Conservation (phyloP, 2,113 vertebrate genomes). For the Nicator chloris region DNA sequence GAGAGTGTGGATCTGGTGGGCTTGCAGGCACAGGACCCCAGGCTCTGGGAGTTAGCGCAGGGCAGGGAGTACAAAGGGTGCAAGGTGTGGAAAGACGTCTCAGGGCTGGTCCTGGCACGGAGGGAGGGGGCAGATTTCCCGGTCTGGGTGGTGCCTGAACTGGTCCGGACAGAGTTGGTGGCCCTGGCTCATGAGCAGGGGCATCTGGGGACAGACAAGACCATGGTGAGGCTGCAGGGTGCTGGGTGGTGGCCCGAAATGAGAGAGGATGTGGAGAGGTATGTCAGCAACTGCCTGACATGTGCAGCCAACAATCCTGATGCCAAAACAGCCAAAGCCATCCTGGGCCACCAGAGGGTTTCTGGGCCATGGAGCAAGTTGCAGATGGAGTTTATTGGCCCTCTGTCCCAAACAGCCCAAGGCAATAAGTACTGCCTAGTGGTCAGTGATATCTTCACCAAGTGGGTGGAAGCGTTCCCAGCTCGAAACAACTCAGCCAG, state of each 20-base stretch:
- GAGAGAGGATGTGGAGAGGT: constrained; percentile 56
- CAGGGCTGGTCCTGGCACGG: not conserved
- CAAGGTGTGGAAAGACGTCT: constrained; percentile 34
- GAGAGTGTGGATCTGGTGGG: not conserved
- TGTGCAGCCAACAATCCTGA: constrained; percentile 10
- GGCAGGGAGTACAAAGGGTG: constrained; percentile 39
- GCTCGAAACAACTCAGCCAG: not conserved
- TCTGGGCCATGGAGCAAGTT: constrained; percentile 47
- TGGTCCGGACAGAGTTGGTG: constrained; percentile 11
- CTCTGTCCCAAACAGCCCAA: constrained; percentile 37
- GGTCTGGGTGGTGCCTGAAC: constrained; percentile 43
- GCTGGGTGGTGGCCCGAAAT: constrained; percentile 52
- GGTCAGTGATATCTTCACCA: constrained; percentile 33
- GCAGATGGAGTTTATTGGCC: constrained; percentile 48
- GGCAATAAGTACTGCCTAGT: constrained; percentile 53
- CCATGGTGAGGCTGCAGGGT: constrained; percentile 43
- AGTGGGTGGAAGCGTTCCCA: constrained; percentile 42
- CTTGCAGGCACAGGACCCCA: constrained; percentile 48
- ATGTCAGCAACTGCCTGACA: constrained; percentile 37
- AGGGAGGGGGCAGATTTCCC: constrained; percentile 21
- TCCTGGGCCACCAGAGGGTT: constrained; percentile 41
- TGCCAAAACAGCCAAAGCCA: not conserved
- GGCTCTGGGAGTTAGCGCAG: not conserved
- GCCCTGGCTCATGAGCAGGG: constrained; percentile 51
- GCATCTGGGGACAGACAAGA: constrained; percentile 39